Conservation (phyloP, 2,113 vertebrate species). For the Hippocampus barbouri region DNA sequence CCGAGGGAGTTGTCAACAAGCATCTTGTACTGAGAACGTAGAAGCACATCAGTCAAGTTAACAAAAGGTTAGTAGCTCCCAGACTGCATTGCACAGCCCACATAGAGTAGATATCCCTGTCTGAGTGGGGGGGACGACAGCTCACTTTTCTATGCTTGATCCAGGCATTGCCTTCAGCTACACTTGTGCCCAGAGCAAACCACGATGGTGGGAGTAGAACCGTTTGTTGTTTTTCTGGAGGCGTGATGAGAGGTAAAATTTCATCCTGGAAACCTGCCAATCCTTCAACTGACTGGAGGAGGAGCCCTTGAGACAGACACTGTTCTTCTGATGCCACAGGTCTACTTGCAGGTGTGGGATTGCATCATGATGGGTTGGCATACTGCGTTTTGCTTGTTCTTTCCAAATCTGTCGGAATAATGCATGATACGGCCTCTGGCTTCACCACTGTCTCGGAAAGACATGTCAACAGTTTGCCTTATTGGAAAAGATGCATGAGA, state of each 20-base stretch:
- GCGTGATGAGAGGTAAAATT: conserved; percentile 61
- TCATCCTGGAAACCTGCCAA: conserved; percentile 78
- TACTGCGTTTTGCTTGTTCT: conserved; percentile 27
- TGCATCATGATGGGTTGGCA: conserved; percentile 76
- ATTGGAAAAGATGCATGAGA: conserved; percentile 78
- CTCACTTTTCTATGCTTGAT: conserved; percentile 43
- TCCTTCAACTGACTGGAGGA: conserved; percentile 74
- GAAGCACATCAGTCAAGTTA: conserved; percentile 43
- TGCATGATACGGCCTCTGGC: conserved; percentile 84
- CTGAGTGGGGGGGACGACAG: conserved; percentile 31
- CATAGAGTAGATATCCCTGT: conserved; percentile 17
- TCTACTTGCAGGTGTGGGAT: conserved; percentile 73
- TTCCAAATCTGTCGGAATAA: conserved; percentile 79
- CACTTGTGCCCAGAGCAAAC: conserved; percentile 43
- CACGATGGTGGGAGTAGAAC: conserved; percentile 64
- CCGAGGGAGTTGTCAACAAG: conserved; percentile 28
- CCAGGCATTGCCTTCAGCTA: conserved; percentile 62
- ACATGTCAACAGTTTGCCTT: conserved; percentile 59
- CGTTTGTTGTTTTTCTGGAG: conserved; percentile 51
- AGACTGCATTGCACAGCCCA: conserved; percentile 22
- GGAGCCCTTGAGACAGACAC: conserved; percentile 73
- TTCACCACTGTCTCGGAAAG: conserved; percentile 64
- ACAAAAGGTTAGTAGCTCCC: conserved; percentile 44
- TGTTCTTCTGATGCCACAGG: conserved; percentile 71
- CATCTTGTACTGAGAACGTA: conserved; percentile 30